Base-by-base conservation (phyloP, 2,888 invertebrate genomes). In the Microctonus brassicae region DNA sequence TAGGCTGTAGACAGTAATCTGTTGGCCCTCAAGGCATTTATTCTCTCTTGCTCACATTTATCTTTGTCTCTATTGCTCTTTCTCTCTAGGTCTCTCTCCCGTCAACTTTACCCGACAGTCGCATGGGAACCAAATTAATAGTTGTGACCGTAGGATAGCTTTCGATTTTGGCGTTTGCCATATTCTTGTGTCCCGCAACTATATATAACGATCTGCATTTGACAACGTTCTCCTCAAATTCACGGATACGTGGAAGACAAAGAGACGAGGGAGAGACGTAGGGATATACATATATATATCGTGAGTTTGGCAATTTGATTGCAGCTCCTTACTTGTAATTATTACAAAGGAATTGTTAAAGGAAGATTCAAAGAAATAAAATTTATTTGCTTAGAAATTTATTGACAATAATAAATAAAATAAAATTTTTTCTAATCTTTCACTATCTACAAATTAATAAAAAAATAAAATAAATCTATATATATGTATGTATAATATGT, bases 121-220 rank as follows among this genome's bases (percentile, higher is more conserved):
- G 79, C 84, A 84, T 86, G 86, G 84, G 86, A 86, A 86, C 86
- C 83, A 84, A 87, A 86, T 87, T 87, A 86, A 86, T 86, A 87
- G 86, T 83, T 83, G 75, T 74, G 79, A 83, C 84, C 83, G 83
- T 81, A 79, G 81, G 80, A 82, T 82, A 80, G 83, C 83, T 82
- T 76, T 81, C 80, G 79, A 82, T 83, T 47, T 83, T 79, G 76
- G 78, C 80, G 78, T 83, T 82, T 84, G 78, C 81, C 78, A 82
- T 72, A 58, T 58, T n/a, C 72, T 70, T 73, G 57, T 24, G 29
- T 61, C 52, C 53, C 65, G 62, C 53, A 53, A 58, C 42, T 58
- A 7, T 47, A n/a, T 47, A 47, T 47, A 47, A 17, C 17, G 47
- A 47, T 47, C 73, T 77, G 77, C 72, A 33, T 57, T 63, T 75